Percentiles rank a stretch among this genome's conserved stretches.
These are phyloP conservation scores for Yoshiicerus persimilis DNA, from an alignment of 1,140 invertebrate species.

Conservation along the genomic window DNA sequence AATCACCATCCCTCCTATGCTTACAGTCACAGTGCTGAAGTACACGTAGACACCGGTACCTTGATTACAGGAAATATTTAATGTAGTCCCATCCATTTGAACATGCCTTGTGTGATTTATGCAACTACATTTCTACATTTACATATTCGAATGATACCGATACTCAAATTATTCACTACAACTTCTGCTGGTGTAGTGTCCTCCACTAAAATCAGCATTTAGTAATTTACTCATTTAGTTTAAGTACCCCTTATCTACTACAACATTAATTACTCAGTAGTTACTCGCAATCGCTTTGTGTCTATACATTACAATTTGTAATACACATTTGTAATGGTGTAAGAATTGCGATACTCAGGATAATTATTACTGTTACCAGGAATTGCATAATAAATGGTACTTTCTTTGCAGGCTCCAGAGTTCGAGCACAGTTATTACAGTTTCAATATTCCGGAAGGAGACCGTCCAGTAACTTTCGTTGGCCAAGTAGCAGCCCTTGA, in stretches of 20 bases:
- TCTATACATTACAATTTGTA: too few species aligned
- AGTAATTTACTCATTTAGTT: not conserved
- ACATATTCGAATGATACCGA: not conserved
- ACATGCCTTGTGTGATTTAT: not conserved
- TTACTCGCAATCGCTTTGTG: too few species aligned
- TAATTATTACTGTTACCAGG: not conserved
- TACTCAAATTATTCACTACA: not conserved
- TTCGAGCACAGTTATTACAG: constrained; percentile 84
- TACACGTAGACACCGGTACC: too few species aligned
- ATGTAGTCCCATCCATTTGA: too few species aligned
- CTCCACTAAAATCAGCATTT: not conserved
- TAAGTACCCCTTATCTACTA: too few species aligned
- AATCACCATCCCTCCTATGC: too few species aligned
- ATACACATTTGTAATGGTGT: too few species aligned
- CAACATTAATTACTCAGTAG: too few species aligned
- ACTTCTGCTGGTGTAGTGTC: too few species aligned
- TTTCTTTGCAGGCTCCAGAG: constrained; percentile 65
- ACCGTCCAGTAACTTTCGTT: constrained; percentile 74
- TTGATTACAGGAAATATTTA: too few species aligned
- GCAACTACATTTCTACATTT: not conserved
- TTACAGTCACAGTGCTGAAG: too few species aligned
- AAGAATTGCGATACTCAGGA: too few species aligned
- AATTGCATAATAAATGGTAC: constrained; percentile 52
- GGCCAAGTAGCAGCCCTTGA: constrained; percentile 86
- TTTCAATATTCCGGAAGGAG: constrained; percentile 86